A percentile compares a stretch with the other conserved stretches of the same genome.
Conservation (phyloP, 2,113 vertebrate species). For the Regulus satrapa region DNA sequence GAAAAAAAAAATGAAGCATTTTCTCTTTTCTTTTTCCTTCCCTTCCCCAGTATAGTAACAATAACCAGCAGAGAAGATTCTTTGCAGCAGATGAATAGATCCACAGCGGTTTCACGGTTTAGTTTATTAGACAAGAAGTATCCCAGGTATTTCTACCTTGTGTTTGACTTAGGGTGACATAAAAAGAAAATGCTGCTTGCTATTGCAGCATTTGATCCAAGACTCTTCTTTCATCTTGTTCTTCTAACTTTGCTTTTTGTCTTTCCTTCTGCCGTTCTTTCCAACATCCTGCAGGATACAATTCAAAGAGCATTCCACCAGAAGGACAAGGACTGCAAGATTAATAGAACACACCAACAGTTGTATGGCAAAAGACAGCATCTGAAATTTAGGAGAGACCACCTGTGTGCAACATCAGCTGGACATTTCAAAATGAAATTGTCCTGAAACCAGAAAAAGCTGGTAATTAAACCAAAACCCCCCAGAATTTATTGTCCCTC, state of each 20-base stretch:
- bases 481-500: neutral
- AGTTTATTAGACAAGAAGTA: constrained; percentile 53
- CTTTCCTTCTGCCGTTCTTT: neutral
- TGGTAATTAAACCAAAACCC: neutral
- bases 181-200: constrained; percentile 23
- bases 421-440: neutral
- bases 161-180: constrained; percentile 8
- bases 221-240: constrained; percentile 25
- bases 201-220: constrained; percentile 11
- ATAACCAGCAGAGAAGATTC: constrained; percentile 51
- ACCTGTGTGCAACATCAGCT: neutral
- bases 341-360: neutral
- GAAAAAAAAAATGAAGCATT: constrained; percentile 50
- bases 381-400: neutral
- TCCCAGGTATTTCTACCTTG: constrained; percentile 10
- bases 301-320: neutral
- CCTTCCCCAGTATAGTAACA: constrained; percentile 45
- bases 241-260: neutral
- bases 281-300: neutral
- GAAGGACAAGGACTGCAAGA: neutral
- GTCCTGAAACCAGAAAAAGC: neutral
- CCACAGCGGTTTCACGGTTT: neutral
- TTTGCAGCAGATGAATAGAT: constrained; percentile 28
- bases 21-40: constrained; percentile 35
- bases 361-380: neutral